Base-by-base conservation (phyloP, 2,888 invertebrate genomes). In the Agrotis exclamationis region DNA sequence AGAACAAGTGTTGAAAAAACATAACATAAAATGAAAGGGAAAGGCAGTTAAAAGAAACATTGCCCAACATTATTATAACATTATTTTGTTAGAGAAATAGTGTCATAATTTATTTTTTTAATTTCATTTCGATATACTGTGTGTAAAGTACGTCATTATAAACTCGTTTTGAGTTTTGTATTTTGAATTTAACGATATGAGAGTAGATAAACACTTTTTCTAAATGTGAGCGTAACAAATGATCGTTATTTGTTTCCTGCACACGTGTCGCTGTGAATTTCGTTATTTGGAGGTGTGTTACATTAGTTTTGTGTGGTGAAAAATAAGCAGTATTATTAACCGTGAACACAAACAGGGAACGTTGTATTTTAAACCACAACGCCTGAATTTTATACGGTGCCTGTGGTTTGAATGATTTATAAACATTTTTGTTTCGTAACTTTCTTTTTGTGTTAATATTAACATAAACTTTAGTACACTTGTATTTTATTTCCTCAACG, bases 241-340 rank as follows among this genome's bases (percentile, higher is more conserved):
- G 80, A 63, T 9, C 5, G 64, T 54, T 39, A 80, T 80, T 80
- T 78, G 20, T 65, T 53, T 51, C 18, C 44, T 47, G n/a, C 65
- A 75, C 67, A 65, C 45, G 53, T 64, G 60, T 64, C 63, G 57
- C 53, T 47, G 9, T 11, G 68, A 75, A 77, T 74, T 65, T 59
- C 51, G 13, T 63, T 67, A 79, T 67, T 53, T 66, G 39, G 58
- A 80, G 48, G 66, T 74, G 48, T 53, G 60, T 63, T 11, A 57
- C 28, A 68, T 79, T 74, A 48, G 47, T 79, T 74, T 69, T 69
- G 48, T 54, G 75, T 58, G 45, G 58, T 79, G 62, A 79, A 63
- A 69, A 62, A 80, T 80, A 75, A 53, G 51, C 39, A 58, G 5
- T 57, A 64, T 74, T 79, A 48, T 74, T 60, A 50, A 60, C 50